Conservation (phyloP, 1,140 invertebrate genomes). For the Saccostrea echinata region DNA sequence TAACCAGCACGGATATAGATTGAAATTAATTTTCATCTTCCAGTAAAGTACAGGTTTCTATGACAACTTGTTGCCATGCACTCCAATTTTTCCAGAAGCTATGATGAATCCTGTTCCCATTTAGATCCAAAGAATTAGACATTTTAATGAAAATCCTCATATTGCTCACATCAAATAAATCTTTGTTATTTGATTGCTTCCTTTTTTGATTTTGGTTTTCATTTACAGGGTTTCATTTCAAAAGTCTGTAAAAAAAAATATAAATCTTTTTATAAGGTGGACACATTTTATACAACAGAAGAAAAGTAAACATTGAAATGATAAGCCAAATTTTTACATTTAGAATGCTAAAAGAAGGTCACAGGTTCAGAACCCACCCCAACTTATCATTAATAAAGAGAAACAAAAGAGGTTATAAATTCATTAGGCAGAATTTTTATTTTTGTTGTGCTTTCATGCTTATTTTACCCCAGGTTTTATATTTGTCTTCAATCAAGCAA, state of each 20-base stretch:
- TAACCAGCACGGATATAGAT: background rate
- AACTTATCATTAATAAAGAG: too few species aligned
- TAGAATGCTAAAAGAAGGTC: too few species aligned
- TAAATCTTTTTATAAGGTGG: too few species aligned
- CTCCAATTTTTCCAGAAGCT: background rate
- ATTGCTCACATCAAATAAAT: background rate
- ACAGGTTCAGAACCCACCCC: too few species aligned
- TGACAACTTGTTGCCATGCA: background rate
- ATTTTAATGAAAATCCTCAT: conserved; percentile 19
- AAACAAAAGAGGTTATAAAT: too few species aligned
- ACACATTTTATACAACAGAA: too few species aligned
- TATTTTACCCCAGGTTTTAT: background rate
- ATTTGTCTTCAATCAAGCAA: conserved; percentile 10
- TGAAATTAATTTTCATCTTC: conserved; percentile 38
- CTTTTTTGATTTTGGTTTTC: background rate
- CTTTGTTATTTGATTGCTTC: background rate
- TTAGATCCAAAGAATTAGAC: background rate
- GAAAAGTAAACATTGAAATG: too few species aligned
- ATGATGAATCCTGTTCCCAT: background rate
- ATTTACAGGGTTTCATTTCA: too few species aligned
- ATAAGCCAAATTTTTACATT: too few species aligned
- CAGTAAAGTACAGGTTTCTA: background rate
- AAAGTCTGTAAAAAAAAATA: too few species aligned
- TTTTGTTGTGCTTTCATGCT: background rate
- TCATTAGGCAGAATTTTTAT: too few species aligned